Percentiles rank a stretch among this genome's conserved stretches.
These are phyloP conservation scores for Holothuria scabra DNA, from an alignment of 53 echinoderm and acorn worm species.

Conservation along the genomic window DNA sequence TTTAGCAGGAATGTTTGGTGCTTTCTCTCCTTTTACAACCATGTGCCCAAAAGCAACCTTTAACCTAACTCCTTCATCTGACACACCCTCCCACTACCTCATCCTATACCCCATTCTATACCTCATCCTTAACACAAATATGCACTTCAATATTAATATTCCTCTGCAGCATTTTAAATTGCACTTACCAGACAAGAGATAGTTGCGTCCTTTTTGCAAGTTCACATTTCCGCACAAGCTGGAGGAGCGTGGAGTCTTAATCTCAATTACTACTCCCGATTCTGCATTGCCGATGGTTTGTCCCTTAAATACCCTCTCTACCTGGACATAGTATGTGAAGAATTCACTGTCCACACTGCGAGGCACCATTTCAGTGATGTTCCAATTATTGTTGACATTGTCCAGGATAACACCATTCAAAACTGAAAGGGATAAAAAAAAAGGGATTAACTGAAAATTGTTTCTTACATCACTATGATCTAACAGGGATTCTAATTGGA, in stretches of 20 bases:
- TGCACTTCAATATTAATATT: too few relatives aligned
- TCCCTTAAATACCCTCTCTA: constrained; percentile 32
- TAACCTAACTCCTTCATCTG: too few relatives aligned
- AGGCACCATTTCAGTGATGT: constrained; percentile 42
- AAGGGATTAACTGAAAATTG: neutral
- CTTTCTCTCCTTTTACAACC: too few relatives aligned
- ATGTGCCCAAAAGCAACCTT: too few relatives aligned
- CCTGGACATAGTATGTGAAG: constrained; percentile 29
- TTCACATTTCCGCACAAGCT: constrained; percentile 30
- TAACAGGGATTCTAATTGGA: too few relatives aligned
- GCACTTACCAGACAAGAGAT: constrained; percentile 27
- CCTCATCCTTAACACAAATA: too few relatives aligned
- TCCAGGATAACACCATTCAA: constrained; percentile 29
- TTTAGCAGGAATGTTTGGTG: too few relatives aligned
- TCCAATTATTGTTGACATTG: constrained; percentile 2
- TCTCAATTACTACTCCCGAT: neutral
- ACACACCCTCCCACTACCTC: too few relatives aligned
- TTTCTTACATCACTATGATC: too few relatives aligned
- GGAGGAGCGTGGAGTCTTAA: constrained; percentile 19
- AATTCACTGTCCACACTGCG: constrained; percentile 1
- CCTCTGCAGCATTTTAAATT: too few relatives aligned
- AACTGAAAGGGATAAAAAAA: constrained; percentile 5
- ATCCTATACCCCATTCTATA: too few relatives aligned
- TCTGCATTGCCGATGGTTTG: neutral
- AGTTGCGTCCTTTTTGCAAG: constrained; percentile 20